Evolutionary conservation across 1,140 invertebrate species (phyloP).

Genomic region (Lordiphosa stackelbergi): DNA sequence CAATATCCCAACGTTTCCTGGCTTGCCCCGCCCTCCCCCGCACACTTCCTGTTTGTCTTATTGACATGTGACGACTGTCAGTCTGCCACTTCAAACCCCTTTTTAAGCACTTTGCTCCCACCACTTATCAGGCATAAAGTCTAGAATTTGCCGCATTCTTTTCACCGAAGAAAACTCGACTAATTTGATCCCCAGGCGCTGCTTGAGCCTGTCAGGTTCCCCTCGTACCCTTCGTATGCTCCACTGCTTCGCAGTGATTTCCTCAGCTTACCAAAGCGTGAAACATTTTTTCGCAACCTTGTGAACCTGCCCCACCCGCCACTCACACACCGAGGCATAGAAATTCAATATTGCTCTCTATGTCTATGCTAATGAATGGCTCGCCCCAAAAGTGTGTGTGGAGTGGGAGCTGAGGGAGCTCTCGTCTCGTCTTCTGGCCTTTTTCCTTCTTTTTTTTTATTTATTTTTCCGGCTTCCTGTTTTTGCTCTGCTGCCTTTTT

Average conservation of each 20-base stretch:
- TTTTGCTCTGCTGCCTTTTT: slow-evolving; percentile 52
- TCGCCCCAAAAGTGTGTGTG: slow-evolving; percentile 17
- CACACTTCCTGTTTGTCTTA: slow-evolving; percentile 37
- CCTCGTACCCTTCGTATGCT: slow-evolving; percentile 27
- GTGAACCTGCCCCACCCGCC: slow-evolving; percentile 33
- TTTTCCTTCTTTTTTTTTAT: slow-evolving; percentile 31
- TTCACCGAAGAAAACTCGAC: slow-evolving; percentile 49
- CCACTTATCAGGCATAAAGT: slow-evolving; percentile 53
- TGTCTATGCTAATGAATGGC: slow-evolving; percentile 72
- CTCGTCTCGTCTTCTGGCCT: slow-evolving; percentile 24
- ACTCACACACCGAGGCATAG: slow-evolving; percentile 35
- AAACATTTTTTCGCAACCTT: slow-evolving; percentile 71
- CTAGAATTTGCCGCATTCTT: slow-evolving; percentile 61
- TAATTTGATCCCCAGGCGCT: slow-evolving; percentile 71
- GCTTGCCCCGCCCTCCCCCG: slow-evolving; percentile 7
- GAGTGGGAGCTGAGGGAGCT: neutral
- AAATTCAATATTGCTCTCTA: slow-evolving; percentile 69
- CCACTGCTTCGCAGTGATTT: slow-evolving; percentile 49
- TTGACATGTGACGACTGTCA: slow-evolving; percentile 55
- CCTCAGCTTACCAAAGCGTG: slow-evolving; percentile 47
- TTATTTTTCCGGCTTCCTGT: slow-evolving; percentile 72
- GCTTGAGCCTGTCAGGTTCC: slow-evolving; percentile 42
- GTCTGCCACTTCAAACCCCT: slow-evolving; percentile 38
- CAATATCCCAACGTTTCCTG: slow-evolving; percentile 45
- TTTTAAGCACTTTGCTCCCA: slow-evolving; percentile 37